Evolutionary conservation across 2,113 vertebrate species (phyloP).

Genomic region (Bubo bubo): DNA sequence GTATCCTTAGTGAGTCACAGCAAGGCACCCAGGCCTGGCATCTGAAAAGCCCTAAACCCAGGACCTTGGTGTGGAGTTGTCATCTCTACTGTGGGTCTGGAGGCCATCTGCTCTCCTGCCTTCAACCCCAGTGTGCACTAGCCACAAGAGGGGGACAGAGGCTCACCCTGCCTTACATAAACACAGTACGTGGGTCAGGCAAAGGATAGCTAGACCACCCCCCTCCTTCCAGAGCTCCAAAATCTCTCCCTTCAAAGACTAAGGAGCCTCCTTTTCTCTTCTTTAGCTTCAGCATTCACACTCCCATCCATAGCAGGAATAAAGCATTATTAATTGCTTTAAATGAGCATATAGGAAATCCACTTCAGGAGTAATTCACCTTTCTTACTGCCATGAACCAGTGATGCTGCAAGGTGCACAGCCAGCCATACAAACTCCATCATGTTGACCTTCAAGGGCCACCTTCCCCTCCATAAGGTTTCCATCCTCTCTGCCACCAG

Average conservation of each 20-base stretch:
- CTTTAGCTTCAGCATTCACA: background rate
- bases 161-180: background rate
- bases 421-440: background rate
- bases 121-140: background rate
- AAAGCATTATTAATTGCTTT: background rate
- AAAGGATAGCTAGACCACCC: background rate
- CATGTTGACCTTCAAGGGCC: background rate
- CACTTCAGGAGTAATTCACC: background rate
- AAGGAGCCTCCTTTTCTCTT: background rate
- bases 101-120: background rate
- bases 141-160: conserved; percentile 1
- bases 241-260: background rate
- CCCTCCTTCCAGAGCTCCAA: background rate
- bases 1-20: background rate
- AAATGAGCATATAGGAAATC: background rate
- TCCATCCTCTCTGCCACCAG: background rate
- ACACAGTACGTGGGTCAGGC: background rate
- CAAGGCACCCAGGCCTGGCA: background rate
- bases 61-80: background rate
- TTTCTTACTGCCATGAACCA: background rate
- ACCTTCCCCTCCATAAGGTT: background rate
- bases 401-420: background rate
- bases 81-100: background rate
- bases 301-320: background rate
- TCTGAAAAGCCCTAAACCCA: background rate